Conservation (phyloP, 2,113 vertebrate genomes). For the Sakesphorus luctuosus region DNA sequence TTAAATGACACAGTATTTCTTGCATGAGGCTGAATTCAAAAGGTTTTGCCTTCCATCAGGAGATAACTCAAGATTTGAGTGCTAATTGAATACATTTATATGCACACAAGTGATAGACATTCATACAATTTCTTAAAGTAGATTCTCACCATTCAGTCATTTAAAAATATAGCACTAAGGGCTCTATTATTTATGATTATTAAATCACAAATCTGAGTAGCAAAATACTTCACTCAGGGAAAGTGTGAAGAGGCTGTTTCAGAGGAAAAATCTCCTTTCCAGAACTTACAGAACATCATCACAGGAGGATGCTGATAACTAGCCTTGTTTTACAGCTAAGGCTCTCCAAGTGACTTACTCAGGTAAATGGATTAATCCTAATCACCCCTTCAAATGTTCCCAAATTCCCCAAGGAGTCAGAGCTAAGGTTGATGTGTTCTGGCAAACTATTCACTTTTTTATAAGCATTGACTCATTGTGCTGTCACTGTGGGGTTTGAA, state of each 20-base stretch:
- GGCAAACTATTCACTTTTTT: not conserved
- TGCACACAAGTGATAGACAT: slow-evolving; percentile 69
- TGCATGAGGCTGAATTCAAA: slow-evolving; percentile 67
- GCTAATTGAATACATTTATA: slow-evolving; percentile 73
- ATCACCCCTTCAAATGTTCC: slow-evolving; percentile 2
- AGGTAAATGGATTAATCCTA: slow-evolving; percentile 36
- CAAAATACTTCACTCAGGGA: slow-evolving; percentile 66
- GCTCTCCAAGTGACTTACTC: not conserved
- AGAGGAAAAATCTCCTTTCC: slow-evolving; percentile 43
- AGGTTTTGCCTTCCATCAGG: slow-evolving; percentile 68
- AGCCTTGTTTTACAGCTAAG: slow-evolving; percentile 20
- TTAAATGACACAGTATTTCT: slow-evolving; percentile 69
- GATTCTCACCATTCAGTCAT: slow-evolving; percentile 68
- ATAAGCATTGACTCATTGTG: fast-evolving
- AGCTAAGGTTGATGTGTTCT: not conserved
- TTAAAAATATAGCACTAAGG: slow-evolving; percentile 67
- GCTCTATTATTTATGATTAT: slow-evolving; percentile 72
- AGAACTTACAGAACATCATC: not conserved
- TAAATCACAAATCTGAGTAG: slow-evolving; percentile 69
- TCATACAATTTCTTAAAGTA: slow-evolving; percentile 69
- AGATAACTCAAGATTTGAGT: slow-evolving; percentile 70
- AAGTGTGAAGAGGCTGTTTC: slow-evolving; percentile 52
- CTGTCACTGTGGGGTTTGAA: not conserved
- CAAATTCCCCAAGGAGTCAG: not conserved
- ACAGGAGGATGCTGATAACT: not conserved